Evolutionary conservation across 2,113 vertebrate species (phyloP).

Genomic region (Brachyistius frenatus): DNA sequence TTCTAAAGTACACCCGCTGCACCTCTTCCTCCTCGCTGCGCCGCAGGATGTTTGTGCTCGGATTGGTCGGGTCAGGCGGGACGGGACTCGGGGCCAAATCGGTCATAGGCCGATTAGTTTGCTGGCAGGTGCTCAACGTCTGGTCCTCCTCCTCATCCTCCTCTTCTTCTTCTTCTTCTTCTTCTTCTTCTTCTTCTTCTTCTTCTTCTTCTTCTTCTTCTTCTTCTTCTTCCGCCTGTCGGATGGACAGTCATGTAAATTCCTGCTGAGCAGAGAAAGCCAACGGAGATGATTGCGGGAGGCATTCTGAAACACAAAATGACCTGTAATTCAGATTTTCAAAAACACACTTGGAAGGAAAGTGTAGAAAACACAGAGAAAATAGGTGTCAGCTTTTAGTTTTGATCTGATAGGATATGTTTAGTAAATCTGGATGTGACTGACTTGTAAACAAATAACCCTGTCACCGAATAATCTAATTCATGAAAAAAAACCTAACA

Average conservation of each 20-base stretch:
- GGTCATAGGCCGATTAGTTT: constrained; percentile 57
- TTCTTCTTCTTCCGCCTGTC: neutral
- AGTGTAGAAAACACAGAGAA: neutral
- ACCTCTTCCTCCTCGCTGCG: neutral
- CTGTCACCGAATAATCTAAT: too few relatives aligned
- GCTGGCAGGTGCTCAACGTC: constrained; percentile 49
- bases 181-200: neutral
- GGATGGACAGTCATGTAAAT: constrained; percentile 43
- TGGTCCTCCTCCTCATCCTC: constrained; percentile 14
- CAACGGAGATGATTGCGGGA: constrained; percentile 19
- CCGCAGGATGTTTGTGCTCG: constrained; percentile 34
- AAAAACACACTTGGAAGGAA: neutral
- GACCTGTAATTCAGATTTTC: neutral
- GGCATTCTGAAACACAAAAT: neutral
- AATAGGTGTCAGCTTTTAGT: neutral
- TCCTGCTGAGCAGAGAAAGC: neutral
- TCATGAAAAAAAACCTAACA: too few relatives aligned
- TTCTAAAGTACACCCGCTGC: constrained; percentile 11
- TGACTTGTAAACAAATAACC: neutral
- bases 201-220: neutral
- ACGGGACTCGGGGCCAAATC: constrained; percentile 47
- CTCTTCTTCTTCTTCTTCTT: neutral
- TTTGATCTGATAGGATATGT: constrained; percentile 24
- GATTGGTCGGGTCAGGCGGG: constrained; percentile 35
- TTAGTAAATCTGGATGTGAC: neutral